Evolutionary conservation across 2,797 vertebrate genomes (phyloP).

Genomic region (Cercopithecus petaurista): DNA sequence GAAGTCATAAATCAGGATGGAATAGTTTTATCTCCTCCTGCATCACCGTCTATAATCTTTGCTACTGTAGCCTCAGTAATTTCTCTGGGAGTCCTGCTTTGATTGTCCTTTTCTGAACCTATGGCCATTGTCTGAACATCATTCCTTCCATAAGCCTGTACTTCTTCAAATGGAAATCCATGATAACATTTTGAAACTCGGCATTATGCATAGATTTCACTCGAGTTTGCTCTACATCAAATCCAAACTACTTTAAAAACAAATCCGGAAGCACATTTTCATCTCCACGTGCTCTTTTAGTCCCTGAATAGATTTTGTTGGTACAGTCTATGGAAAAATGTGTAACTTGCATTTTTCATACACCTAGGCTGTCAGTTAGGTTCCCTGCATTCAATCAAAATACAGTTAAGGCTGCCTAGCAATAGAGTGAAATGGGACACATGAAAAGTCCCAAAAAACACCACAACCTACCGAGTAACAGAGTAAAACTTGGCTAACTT

Average conservation of each 20-base stretch:
- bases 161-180: not conserved
- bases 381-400: not conserved
- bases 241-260: not conserved
- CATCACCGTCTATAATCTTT: accelerated
- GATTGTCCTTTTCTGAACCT: not conserved
- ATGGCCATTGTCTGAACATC: not conserved
- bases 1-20: not conserved
- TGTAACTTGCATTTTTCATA: not conserved
- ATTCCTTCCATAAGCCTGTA: not conserved
- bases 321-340: too few species aligned
- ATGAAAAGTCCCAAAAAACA: not conserved
- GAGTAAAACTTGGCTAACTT: not conserved
- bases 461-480: not conserved
- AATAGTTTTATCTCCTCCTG: not conserved
- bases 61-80: not conserved
- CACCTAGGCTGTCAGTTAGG: not conserved
- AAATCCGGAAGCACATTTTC: not conserved
- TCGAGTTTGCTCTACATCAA: not conserved
- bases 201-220: not conserved
- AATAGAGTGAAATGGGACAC: not conserved
- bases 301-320: not conserved
- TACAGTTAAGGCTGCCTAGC: not conserved
- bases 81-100: not conserved
- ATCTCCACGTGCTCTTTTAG: not conserved
- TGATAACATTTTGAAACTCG: not conserved